These are phyloP conservation scores for Umimayanthus chanpuru DNA, from an alignment of 92 coral and sea anemone species.

Conservation along the genomic window DNA sequence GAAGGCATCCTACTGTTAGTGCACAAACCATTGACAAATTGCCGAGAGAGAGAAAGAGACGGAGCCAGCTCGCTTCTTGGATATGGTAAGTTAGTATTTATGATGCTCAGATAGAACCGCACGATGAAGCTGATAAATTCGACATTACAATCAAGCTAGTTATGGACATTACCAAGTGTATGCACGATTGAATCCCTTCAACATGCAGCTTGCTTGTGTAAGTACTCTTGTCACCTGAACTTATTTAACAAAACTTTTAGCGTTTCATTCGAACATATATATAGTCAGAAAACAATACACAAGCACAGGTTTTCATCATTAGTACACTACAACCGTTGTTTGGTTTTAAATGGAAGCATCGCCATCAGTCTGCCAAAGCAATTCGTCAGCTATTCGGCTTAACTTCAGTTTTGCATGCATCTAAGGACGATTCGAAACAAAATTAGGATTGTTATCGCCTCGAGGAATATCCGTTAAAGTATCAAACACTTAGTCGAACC, in stretches of 20 bases:
- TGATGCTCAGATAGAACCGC: neutral
- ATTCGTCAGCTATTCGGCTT: no score
- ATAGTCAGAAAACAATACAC: neutral
- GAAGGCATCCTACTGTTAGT: neutral
- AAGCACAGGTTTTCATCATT: neutral
- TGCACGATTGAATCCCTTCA: neutral
- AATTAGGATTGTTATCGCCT: no score
- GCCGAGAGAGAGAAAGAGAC: neutral
- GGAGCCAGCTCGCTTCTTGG: neutral
- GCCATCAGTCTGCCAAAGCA: neutral
- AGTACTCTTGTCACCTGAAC: neutral
- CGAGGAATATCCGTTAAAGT: neutral
- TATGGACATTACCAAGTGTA: neutral
- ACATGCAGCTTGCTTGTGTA: neutral
- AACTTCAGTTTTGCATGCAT: no score
- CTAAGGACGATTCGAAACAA: neutral
- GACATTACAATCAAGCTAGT: neutral
- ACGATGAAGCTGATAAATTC: neutral
- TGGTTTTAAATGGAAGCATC: neutral
- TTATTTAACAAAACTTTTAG: neutral
- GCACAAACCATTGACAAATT: neutral
- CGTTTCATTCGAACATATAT: neutral
- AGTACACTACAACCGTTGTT: neutral
- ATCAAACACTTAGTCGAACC: neutral
- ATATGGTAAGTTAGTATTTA: neutral